A percentile compares a stretch with the other conserved stretches of the same genome.
phyloP scores from a whole-genome alignment of 2,113 vertebrate genomes.

The Poicephalus meyeri region DNA sequence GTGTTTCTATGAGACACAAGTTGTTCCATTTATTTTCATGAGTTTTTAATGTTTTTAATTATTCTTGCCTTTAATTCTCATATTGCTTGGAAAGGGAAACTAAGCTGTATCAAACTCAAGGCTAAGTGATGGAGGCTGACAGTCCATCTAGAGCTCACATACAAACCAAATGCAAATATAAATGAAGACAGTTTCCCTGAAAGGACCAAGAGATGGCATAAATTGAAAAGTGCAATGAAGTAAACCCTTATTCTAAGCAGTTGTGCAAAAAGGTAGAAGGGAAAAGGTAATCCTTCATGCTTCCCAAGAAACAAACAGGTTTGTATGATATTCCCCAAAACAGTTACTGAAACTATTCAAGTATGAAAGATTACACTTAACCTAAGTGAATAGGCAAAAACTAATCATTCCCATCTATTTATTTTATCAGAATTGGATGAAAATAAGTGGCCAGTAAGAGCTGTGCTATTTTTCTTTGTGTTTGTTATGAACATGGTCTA shows the following conservation, averaged over 20 bases:
- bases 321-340: background rate
- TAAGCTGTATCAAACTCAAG: background rate
- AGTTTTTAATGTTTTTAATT: background rate
- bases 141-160: background rate
- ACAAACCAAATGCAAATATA: background rate
- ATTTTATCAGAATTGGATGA: background rate
- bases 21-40: background rate
- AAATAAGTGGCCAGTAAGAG: background rate
- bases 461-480: background rate
- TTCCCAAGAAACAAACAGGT: background rate
- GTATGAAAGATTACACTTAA: background rate
- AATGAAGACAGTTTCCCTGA: background rate
- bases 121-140: background rate
- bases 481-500: fast-evolving
- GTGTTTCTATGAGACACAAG: background rate
- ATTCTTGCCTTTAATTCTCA: background rate
- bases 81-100: background rate
- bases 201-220: background rate
- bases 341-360: background rate
- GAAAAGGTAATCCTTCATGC: background rate
- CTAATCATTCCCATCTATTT: background rate
- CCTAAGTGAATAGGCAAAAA: background rate
- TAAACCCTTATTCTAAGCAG: background rate
- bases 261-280: background rate
- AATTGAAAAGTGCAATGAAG: background rate